These are phyloP conservation scores for Nycteola revayana DNA, from an alignment of 2,888 invertebrate genomes.

Conservation along the genomic window DNA sequence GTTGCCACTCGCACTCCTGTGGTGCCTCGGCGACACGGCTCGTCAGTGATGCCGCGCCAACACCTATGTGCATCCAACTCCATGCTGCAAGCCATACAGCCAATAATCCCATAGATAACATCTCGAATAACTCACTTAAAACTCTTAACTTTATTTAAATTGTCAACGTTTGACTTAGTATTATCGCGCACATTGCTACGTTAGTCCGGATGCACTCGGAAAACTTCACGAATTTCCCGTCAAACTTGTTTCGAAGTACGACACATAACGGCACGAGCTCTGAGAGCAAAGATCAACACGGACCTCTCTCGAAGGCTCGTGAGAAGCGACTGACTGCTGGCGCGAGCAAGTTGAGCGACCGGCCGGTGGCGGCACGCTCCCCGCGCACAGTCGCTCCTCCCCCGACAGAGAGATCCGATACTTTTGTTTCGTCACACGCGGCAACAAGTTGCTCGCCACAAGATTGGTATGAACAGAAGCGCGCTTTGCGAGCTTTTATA, in stretches of 20 bases:
- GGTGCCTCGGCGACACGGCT: conserved; percentile 84
- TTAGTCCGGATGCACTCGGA: conserved; percentile 68
- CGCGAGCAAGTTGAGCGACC: conserved; percentile 71
- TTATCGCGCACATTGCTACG: conserved; percentile 73
- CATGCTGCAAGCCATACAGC: conserved; percentile 62
- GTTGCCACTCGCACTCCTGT: conserved; percentile 88
- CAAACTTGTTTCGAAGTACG: conserved; percentile 80
- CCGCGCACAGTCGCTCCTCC: conserved; percentile 75
- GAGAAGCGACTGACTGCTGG: conserved; percentile 64
- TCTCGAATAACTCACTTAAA: conserved; percentile 71
- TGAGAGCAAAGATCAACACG: conserved; percentile 42
- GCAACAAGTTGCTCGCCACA: conserved; percentile 79
- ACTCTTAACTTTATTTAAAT: conserved; percentile 76
- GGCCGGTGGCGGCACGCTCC: conserved; percentile 62
- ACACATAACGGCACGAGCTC: conserved; percentile 72
- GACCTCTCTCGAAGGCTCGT: conserved; percentile 52
- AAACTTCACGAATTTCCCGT: conserved; percentile 79
- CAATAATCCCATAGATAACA: conserved; percentile 74
- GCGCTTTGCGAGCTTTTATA: conserved; percentile 80
- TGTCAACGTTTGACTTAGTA: conserved; percentile 64
- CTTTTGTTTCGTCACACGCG: conserved; percentile 61
- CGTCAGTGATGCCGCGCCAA: conserved; percentile 71
- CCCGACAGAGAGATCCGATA: conserved; percentile 66
- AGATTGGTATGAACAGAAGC: conserved; percentile 82
- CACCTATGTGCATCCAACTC: conserved; percentile 64